Conservation (phyloP, 2,113 vertebrate species). For the Triplophysa siluroides region DNA sequence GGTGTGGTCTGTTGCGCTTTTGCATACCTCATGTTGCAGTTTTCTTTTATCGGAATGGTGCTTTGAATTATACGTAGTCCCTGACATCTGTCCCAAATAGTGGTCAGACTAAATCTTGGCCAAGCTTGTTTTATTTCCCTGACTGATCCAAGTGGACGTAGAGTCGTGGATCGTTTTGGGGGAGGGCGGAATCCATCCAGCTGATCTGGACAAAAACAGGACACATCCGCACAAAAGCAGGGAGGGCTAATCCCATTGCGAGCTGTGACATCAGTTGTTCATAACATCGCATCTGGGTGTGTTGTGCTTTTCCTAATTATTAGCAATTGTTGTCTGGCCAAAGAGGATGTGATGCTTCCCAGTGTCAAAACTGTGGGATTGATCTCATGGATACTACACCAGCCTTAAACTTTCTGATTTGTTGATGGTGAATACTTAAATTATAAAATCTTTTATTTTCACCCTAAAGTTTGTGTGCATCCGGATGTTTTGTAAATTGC, state of each 20-base stretch:
- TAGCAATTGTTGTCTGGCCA: not conserved
- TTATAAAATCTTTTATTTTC: not conserved
- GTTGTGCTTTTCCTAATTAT: not conserved
- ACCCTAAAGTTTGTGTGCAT: not conserved
- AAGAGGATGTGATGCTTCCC: too few relatives aligned
- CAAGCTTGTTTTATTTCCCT: slow-evolving; percentile 45
- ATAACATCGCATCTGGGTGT: slow-evolving; percentile 6
- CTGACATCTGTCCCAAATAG: not conserved
- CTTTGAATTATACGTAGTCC: not conserved
- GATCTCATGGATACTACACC: slow-evolving; percentile 19
- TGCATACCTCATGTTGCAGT: not conserved
- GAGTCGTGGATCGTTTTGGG: slow-evolving; percentile 37
- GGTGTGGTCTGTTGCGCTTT: slow-evolving; percentile 22
- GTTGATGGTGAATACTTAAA: not conserved
- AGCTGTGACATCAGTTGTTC: not conserved
- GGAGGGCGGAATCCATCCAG: not conserved
- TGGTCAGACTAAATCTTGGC: slow-evolving; percentile 21
- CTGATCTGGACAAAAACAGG: slow-evolving; percentile 15
- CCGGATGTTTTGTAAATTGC: slow-evolving; percentile 19
- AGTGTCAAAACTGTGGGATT: not conserved
- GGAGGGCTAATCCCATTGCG: slow-evolving; percentile 3
- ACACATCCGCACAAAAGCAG: not conserved
- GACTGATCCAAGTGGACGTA: slow-evolving; percentile 32
- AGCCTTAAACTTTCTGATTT: slow-evolving; percentile 4
- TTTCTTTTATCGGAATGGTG: not conserved